These are phyloP conservation scores for Drosophila nebulosa DNA, from an alignment of 1,140 invertebrate genomes.

Conservation along the genomic window DNA sequence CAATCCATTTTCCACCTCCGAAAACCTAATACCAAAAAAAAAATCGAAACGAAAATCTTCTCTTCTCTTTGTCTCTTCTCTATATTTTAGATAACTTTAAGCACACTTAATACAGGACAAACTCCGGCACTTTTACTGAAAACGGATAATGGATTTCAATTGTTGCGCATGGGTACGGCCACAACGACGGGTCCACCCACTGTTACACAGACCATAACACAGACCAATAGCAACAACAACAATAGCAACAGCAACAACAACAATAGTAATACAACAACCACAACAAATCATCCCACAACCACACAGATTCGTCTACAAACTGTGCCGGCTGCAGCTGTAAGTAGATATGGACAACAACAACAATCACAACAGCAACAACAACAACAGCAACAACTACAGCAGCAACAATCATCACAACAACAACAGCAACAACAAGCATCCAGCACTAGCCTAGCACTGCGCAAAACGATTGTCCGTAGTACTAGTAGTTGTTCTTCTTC, in stretches of 20 bases:
- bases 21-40: conserved; percentile 26
- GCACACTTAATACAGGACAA: conserved; percentile 91
- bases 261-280: conserved; percentile 66
- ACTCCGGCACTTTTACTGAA: conserved; percentile 92
- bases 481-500: conserved; percentile 18
- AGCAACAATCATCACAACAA: conserved; percentile 50
- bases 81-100: conserved; percentile 88
- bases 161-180: conserved; percentile 91
- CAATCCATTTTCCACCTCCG: too few relatives aligned
- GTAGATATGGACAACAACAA: conserved; percentile 82
- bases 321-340: conserved; percentile 83
- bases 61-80: conserved; percentile 33
- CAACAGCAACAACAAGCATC: conserved; percentile 58
- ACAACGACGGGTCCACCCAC: conserved; percentile 83
- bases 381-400: conserved; percentile 33
- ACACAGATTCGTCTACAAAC: conserved; percentile 83
- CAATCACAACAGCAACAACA: conserved; percentile 56
- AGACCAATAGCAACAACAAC: conserved; percentile 51
- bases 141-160: conserved; percentile 96
- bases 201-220: conserved; percentile 77
- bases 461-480: conserved; percentile 82
- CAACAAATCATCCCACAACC: conserved; percentile 71
- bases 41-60: conserved; percentile 32
- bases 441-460: conserved; percentile 82
- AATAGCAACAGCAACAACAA: conserved; percentile 51